Conservation (phyloP, 2,113 vertebrate genomes). For the Tychaedon coryphoeus region DNA sequence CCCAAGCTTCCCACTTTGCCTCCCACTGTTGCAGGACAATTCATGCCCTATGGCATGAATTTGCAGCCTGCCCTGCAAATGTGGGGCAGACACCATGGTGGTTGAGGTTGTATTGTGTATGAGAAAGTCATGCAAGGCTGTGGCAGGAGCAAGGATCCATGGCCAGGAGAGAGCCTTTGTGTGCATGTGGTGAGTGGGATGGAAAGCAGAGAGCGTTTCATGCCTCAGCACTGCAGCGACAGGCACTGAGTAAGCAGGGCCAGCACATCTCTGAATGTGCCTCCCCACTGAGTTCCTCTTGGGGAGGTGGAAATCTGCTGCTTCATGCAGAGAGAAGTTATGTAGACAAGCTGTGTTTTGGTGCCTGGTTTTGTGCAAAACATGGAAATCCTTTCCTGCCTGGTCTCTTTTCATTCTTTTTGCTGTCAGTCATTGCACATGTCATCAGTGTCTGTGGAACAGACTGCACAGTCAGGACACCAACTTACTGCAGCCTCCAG, state of each 20-base stretch:
- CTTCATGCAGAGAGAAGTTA: slow-evolving; percentile 20
- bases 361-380: slow-evolving; percentile 28
- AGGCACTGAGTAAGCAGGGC: slow-evolving; percentile 38
- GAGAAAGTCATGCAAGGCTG: background rate
- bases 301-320: slow-evolving; percentile 15
- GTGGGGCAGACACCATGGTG: fast-evolving
- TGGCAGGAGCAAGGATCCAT: background rate
- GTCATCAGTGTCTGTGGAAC: background rate
- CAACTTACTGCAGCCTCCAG: background rate
- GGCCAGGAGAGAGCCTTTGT: background rate
- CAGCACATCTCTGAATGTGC: background rate
- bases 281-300: background rate
- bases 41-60: background rate
- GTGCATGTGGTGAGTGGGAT: background rate
- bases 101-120: background rate
- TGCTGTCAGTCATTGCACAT: slow-evolving; percentile 37
- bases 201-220: background rate
- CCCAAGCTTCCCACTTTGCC: background rate
- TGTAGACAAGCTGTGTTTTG: slow-evolving; percentile 47
- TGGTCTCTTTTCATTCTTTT: slow-evolving; percentile 36
- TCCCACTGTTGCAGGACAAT: background rate
- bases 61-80: background rate
- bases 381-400: slow-evolving; percentile 33
- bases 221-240: background rate
- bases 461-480: background rate